phyloP scores from a whole-genome alignment of 2,888 invertebrate species.

The Dryobota labecula region DNA sequence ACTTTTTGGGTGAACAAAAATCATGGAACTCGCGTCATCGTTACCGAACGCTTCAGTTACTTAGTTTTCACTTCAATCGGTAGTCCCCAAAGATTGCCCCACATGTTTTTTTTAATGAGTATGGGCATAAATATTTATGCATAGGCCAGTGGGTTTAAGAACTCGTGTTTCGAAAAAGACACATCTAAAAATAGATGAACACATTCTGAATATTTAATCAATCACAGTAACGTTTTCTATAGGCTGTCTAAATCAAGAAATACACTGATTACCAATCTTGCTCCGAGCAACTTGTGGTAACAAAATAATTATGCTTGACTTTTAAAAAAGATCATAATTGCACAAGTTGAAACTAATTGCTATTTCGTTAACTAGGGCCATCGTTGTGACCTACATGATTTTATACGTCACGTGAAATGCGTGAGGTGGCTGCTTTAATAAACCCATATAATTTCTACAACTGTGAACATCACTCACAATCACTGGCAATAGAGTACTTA shows the following conservation, averaged over 20 bases:
- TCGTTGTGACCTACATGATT: slow-evolving; percentile 19
- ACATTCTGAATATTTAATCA: slow-evolving; percentile 27
- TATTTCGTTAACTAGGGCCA: slow-evolving; percentile 42
- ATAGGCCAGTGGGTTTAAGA: neutral
- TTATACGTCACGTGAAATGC: slow-evolving; percentile 13
- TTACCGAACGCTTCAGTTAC: no score
- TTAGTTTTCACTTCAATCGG: no score
- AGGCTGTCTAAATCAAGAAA: neutral
- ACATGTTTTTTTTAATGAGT: no score
- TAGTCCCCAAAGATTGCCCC: no score
- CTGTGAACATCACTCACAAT: no score
- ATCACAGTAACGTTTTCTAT: neutral
- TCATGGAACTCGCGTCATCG: no score
- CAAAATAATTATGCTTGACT: slow-evolving; percentile 28
- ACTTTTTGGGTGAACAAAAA: no score
- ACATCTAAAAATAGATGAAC: neutral
- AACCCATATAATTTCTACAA: neutral
- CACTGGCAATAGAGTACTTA: no score
- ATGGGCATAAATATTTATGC: neutral
- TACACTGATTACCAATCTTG: slow-evolving; percentile 6
- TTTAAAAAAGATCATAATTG: slow-evolving; percentile 38
- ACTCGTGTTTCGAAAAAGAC: slow-evolving; percentile 6
- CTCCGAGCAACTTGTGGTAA: slow-evolving; percentile 14
- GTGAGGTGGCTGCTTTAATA: neutral
- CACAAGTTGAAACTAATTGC: slow-evolving; percentile 24